Base-by-base conservation (phyloP, 2,888 invertebrate genomes). In the Phyllotreta cruciferae region DNA sequence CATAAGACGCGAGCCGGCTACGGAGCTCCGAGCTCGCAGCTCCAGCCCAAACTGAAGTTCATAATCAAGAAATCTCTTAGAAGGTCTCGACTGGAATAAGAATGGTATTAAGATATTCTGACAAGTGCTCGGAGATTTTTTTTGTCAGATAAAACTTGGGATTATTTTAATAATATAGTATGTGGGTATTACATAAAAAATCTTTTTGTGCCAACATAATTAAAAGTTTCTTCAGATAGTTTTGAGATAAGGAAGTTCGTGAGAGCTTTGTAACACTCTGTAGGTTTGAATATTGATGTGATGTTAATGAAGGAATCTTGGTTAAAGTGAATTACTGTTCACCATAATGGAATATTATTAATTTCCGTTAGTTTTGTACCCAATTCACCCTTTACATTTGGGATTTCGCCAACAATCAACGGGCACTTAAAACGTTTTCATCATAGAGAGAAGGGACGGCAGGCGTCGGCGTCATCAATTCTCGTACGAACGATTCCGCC, bases 401-500 rank as follows among this genome's bases (percentile, higher is more conserved):
- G 24, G 24, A 24, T 41, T n/a, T n/a, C 9, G 41, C 9, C 9
- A 41, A 41, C 9, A 10, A 8, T 49, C 49, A 49, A 8, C 35
- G 8, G 6, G n/a, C 54, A 41, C 41, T 54, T 54, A 54, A 34
- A 50, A 35, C 39, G 50, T 57, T 49, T 49, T 11, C 49, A 49
- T 49, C 35, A 49, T 35, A n/a, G 9, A 34, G 24, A 24, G 47
- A 47, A 34, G 47, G 47, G n/a, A 14, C 34, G 47, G 49, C 35
- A 57, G 11, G 9, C 34, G 47, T 38, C 35, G 50, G 11, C 13
- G 41, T 34, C 41, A 50, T 64, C 50, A 52, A 60, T 53, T 63
- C 38, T 39, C 60, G 55, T 58, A 39, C 55, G 55, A 63, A 39
- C 55, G 55, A 52, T 44, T 38, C 42, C 13, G 45, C 61, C 45